These are phyloP conservation scores for Graptemys geographica DNA, from an alignment of 2,797 vertebrate species.

Conservation along the genomic window DNA sequence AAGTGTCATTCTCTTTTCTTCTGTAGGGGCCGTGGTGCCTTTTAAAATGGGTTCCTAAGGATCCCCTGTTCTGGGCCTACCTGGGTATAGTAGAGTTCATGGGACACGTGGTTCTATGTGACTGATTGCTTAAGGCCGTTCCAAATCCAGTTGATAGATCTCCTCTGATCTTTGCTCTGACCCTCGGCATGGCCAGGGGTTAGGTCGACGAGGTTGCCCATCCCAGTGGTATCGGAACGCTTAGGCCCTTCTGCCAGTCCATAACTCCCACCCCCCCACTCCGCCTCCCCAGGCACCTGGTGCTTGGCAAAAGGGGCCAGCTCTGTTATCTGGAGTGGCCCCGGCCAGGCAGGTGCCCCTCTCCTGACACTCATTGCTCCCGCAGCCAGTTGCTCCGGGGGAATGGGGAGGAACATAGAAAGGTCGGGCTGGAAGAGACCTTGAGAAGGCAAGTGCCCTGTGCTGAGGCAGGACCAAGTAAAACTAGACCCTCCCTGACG, in stretches of 20 bases:
- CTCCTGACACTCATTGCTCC: not conserved
- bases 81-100: not conserved
- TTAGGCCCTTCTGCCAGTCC: not conserved
- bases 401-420: not conserved
- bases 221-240: not conserved
- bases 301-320: not conserved
- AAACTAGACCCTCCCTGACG: not conserved
- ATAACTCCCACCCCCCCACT: not conserved
- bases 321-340: not conserved
- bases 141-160: not conserved
- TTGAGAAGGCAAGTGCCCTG: not conserved
- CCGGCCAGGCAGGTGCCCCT: not conserved
- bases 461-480: not conserved
- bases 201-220: not conserved
- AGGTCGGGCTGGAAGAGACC: not conserved
- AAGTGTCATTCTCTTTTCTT: not conserved
- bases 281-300: not conserved
- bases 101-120: not conserved
- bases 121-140: not conserved
- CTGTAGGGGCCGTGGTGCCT: not conserved
- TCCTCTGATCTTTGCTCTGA: not conserved
- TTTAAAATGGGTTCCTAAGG: not conserved
- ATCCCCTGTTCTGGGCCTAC: not conserved
- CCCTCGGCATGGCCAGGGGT: fast-evolving
- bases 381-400: not conserved